Evolutionary conservation across 2,113 vertebrate genomes (phyloP).

Genomic region (Psittacula cyanocephala): DNA sequence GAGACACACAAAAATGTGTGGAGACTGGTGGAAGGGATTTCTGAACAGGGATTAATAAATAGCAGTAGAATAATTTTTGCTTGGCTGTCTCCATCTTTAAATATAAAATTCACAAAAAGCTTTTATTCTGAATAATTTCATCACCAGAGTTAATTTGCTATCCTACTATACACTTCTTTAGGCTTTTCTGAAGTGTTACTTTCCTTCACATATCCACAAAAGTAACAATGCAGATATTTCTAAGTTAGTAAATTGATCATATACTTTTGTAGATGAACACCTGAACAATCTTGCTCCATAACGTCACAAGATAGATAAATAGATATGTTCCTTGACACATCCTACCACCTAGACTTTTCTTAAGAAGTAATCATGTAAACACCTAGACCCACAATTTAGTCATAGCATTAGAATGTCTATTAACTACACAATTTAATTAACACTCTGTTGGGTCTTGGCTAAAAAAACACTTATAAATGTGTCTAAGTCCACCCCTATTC

Average conservation of each 20-base stretch:
- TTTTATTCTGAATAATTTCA: neutral
- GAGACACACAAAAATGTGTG: neutral
- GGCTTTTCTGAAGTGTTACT: neutral
- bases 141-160: neutral
- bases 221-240: neutral
- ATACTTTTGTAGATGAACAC: neutral
- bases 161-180: neutral
- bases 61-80: neutral
- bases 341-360: neutral
- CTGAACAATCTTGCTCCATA: neutral
- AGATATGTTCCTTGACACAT: neutral
- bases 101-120: neutral
- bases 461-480: neutral
- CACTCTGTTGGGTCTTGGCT: neutral
- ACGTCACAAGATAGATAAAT: neutral
- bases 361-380: neutral
- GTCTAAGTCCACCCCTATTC: neutral
- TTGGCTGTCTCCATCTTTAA: neutral
- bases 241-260: neutral
- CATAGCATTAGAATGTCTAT: neutral
- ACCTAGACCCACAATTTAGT: neutral
- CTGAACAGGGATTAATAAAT: neutral
- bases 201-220: neutral
- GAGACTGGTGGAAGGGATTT: neutral
- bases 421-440: neutral